Percentiles rank a stretch among this genome's conserved stretches.
Evolutionary conservation across 1,140 invertebrate genomes (phyloP).

Genomic region (Mya arenaria): DNA sequence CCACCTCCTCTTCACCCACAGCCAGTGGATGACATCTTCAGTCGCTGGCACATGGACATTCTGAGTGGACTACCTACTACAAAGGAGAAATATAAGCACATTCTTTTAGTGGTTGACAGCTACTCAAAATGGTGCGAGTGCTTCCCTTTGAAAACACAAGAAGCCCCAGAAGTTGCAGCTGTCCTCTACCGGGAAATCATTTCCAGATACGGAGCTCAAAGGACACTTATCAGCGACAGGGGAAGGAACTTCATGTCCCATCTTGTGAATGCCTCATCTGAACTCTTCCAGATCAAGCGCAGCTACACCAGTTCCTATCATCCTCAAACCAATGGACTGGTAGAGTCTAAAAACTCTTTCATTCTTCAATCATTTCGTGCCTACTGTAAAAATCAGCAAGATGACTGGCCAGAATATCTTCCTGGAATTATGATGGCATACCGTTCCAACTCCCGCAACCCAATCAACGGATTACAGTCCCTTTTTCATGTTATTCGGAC

Average conservation of each 20-base stretch:
- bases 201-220: conserved; percentile 58
- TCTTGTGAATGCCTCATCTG: conserved; percentile 57
- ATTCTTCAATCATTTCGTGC: conserved; percentile 43
- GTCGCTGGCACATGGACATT: conserved; percentile 55
- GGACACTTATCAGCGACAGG: conserved; percentile 50
- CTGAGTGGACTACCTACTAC: conserved; percentile 51
- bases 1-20: conserved; percentile 31
- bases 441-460: conserved; percentile 25
- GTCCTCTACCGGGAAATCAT: conserved; percentile 62
- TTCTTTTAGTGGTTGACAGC: conserved; percentile 57
- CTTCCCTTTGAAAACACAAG: conserved; percentile 50
- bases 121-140: conserved; percentile 61
- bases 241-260: conserved; percentile 59
- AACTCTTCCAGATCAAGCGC: conserved; percentile 50
- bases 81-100: conserved; percentile 57
- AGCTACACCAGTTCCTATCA: conserved; percentile 51
- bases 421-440: conserved; percentile 53
- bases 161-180: conserved; percentile 52
- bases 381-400: conserved; percentile 46
- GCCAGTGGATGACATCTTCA: conserved; percentile 50
- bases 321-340: conserved; percentile 39
- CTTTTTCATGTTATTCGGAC: conserved; percentile 46
- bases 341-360: conserved; percentile 3
- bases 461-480: conserved; percentile 42
- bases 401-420: conserved; percentile 46